Evolutionary conservation across 2,797 vertebrate genomes (phyloP), one percentile per base, ranked within the genome.

Genomic region (Chanos chanos): DNA sequence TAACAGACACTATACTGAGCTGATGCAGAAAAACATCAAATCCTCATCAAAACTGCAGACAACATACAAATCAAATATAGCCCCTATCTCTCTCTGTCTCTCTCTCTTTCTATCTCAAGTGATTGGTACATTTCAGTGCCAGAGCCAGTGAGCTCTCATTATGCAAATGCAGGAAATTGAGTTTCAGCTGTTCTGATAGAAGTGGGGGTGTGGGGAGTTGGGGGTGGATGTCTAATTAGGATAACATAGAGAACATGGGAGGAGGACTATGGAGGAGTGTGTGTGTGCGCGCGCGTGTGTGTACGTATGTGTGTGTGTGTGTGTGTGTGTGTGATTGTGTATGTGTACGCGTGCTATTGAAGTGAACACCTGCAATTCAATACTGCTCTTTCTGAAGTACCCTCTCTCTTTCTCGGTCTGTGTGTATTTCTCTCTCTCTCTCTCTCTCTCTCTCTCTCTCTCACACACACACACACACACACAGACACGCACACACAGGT

Each of bases 41-140:
- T n/a, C n/a, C n/a, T n/a, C n/a, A n/a, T n/a, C n/a, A n/a, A n/a
- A n/a, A n/a, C 22, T 5, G 18, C 19, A 53, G 51, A 61, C 49
- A 68, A 64, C 56, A 51, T 41, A 44, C 45, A 30, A 51, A 53
- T n/a, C 24, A 27, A 73, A 59, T 51, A 64, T 70, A 37, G n/a
- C n/a, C 44, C 21, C 36, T 61, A 61, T 41, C 45, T 27, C 37
- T 67, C 30, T 2, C 33, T 47, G 8, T 45, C 30, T 28, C 10
- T 30, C 49, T 44, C 19, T 43, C 43, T 55, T 15, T 36, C 31
- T 37, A 56, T 45, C 53, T 44, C 36, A 51, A 85, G 81, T 84
- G 83, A 86, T 87, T 83, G 83, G 83, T 84, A 81, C 81, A 83
- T 84, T 83, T 79, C 41, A 27, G 21, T 57, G 49, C 47, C 39